Evolutionary conservation across 1,140 invertebrate genomes (phyloP), one percentile per base, ranked within the genome.

Genomic region (Cotesia chilonis): DNA sequence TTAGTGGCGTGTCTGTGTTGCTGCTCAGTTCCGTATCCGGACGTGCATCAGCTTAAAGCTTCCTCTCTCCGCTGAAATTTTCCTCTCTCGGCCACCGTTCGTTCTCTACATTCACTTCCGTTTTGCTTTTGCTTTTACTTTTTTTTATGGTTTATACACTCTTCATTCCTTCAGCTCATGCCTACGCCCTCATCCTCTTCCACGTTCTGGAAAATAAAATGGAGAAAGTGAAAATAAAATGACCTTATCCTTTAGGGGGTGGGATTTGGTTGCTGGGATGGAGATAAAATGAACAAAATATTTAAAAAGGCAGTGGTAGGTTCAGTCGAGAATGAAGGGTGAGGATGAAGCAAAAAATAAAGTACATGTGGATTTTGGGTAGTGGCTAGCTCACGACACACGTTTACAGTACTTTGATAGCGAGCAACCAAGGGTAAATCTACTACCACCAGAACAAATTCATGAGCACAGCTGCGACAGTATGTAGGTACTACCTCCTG

Each of bases 201-300:
- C 35, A 52, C 17, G 35, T 78, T 75, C 71, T 73, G 74, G 74
- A 79, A 79, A 82, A 81, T 82, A 83, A 82, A 82, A 82, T 77
- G 75, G 75, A 71, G 76, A 81, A 81, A 83, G 80, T 83, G 82
- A 82, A 83, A 82, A 83, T 82, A 82, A 83, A 82, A 83, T 79
- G 80, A 76, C 73, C 79, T 76, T 75, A 78, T 75, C 77, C 75
- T 71, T 69, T 10, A 5, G 10, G 10, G 41, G 41, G 41, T 47
- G 41, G 7, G 41, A 47, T 47, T 47, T 47, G 41, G 41, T 9
- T 47, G 41, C 41, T 6, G 41, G 6, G 41, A 47, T 47, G 10
- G 41, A 47, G 41, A 47, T 47, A 47, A 47, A 47, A 47, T 47
- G 41, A 35, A 64, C 7, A 51, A 35, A 28, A 59, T 17, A 7